These are phyloP conservation scores for Sebastes hubbsi DNA, from an alignment of 2,797 vertebrate genomes.

Conservation along the genomic window DNA sequence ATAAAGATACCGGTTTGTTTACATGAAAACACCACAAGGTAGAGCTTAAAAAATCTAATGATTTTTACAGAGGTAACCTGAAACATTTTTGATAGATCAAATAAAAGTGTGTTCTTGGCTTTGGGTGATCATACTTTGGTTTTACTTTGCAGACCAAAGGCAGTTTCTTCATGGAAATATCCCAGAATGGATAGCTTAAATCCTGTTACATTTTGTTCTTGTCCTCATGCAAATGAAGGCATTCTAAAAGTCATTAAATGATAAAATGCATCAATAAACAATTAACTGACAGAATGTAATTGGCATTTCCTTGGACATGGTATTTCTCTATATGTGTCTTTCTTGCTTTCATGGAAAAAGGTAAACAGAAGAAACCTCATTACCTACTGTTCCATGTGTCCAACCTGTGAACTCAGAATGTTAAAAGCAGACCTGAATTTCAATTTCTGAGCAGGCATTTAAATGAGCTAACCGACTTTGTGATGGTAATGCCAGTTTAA, in stretches of 20 bases:
- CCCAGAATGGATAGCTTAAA: background rate
- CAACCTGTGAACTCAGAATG: background rate
- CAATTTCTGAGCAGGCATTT: conserved; percentile 32
- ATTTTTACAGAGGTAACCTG: background rate
- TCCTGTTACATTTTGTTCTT: background rate
- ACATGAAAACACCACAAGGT: background rate
- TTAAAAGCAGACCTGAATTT: conserved; percentile 7
- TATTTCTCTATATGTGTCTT: background rate
- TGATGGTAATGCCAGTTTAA: conserved; percentile 40
- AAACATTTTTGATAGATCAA: background rate
- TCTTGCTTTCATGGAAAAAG: background rate
- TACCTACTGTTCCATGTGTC: background rate
- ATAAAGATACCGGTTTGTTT: background rate
- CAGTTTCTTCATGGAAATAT: background rate
- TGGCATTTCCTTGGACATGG: background rate
- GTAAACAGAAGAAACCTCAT: background rate
- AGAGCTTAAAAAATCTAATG: background rate
- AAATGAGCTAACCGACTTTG: conserved; percentile 16
- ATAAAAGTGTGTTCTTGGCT: background rate
- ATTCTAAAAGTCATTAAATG: background rate
- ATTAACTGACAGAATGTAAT: background rate
- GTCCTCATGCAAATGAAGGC: background rate
- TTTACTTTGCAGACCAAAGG: background rate
- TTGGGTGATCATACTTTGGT: background rate
- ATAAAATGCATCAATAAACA: background rate